Evolutionary conservation across 2,888 invertebrate genomes (phyloP).

Genomic region (Selenia dentaria): DNA sequence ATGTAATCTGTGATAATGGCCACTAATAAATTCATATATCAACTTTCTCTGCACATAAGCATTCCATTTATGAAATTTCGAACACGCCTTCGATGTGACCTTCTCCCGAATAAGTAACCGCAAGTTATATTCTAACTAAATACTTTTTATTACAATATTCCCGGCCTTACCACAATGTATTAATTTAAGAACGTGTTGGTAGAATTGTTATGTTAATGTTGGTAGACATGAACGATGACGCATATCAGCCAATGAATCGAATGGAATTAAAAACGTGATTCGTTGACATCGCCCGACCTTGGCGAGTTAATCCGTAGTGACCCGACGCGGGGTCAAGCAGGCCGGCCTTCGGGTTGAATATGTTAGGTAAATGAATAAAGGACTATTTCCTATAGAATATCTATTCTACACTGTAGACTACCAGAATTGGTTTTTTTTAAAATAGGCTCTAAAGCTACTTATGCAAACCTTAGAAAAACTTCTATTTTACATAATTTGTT

Average conservation of each 20-base stretch:
- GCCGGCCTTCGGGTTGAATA: conserved; percentile 38
- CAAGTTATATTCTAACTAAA: conserved; percentile 6
- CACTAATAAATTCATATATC: conserved; percentile 23
- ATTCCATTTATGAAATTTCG: conserved; percentile 23
- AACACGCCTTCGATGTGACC: conserved; percentile 23
- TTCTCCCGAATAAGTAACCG: conserved; percentile 18
- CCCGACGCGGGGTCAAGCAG: conserved; percentile 46
- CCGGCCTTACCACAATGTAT: conserved; percentile 15
- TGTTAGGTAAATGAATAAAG: conserved; percentile 33
- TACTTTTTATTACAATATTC: conserved; percentile 4
- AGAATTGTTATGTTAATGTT: conserved; percentile 20
- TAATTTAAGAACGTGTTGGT: conserved; percentile 14
- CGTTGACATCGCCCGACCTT: conserved; percentile 55
- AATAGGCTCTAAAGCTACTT: too few species aligned
- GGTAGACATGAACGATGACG: conserved; percentile 36
- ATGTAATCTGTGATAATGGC: conserved; percentile 30
- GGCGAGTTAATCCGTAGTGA: conserved; percentile 46
- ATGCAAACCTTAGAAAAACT: too few species aligned
- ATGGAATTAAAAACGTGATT: conserved; percentile 46
- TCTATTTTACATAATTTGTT: too few species aligned
- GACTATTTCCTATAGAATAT: conserved; percentile 20
- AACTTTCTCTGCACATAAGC: conserved; percentile 30
- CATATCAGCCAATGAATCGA: conserved; percentile 39
- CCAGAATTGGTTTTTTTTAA: too few species aligned
- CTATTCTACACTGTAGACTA: too few species aligned